Evolutionary conservation across 2,888 invertebrate genomes (phyloP).

Genomic region (Ceratothoa steindachneri): DNA sequence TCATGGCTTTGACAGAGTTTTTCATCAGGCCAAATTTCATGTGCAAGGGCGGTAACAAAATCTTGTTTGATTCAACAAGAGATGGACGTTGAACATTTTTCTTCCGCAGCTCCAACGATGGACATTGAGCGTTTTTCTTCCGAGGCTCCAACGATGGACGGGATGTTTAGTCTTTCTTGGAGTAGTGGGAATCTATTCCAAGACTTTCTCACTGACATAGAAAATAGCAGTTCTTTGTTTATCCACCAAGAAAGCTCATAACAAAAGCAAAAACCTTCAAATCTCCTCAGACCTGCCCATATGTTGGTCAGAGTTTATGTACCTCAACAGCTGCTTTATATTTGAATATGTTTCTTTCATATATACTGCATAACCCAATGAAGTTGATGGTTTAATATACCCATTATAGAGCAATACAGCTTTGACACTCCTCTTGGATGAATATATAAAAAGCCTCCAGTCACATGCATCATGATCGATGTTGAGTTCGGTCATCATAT

Average conservation of each 20-base stretch:
- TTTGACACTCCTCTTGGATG: no score
- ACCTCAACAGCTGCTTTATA: conserved; percentile 37
- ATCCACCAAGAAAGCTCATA: conserved; percentile 38
- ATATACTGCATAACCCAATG: no score
- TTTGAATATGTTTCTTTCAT: no score
- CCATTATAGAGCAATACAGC: no score
- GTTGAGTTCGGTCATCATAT: no score
- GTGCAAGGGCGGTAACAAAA: not conserved
- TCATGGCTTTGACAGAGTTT: not conserved
- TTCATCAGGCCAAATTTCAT: not conserved
- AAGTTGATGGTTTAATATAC: no score
- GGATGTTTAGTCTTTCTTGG: not conserved
- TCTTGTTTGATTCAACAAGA: not conserved
- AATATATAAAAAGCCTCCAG: no score
- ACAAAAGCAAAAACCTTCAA: conserved; percentile 48
- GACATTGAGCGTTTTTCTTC: not conserved
- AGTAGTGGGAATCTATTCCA: conserved; percentile 26
- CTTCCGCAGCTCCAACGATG: not conserved
- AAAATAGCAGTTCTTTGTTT: conserved; percentile 47
- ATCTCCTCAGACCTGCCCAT: conserved; percentile 44
- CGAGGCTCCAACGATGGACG: not conserved
- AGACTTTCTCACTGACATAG: conserved; percentile 33
- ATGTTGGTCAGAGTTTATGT: conserved; percentile 1
- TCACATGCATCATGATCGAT: no score
- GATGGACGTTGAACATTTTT: not conserved